phyloP scores from a whole-genome alignment of 1,140 invertebrate genomes.

The Lepidurus apus region DNA sequence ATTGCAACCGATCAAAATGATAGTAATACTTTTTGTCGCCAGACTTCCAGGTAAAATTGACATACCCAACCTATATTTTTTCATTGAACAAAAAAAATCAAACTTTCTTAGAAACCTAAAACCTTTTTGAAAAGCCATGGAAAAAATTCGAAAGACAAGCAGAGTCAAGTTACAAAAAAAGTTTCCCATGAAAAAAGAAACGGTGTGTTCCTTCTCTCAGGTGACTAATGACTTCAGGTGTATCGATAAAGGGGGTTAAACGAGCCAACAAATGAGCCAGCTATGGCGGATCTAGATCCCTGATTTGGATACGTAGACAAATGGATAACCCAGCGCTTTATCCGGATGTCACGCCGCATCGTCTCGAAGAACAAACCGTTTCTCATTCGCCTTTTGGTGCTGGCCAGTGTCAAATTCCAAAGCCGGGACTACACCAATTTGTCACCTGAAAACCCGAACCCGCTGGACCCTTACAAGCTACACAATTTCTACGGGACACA shows the following conservation, averaged over 20 bases:
- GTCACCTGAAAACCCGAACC: neutral
- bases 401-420: neutral
- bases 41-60: constrained; percentile 89
- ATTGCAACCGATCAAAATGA: constrained; percentile 76
- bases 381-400: neutral
- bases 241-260: constrained; percentile 16
- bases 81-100: neutral
- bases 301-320: constrained; percentile 15
- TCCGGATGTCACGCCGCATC: constrained; percentile 5
- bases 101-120: neutral
- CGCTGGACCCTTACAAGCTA: no score
- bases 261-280: constrained; percentile 6
- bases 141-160: neutral
- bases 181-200: neutral
- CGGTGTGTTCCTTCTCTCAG: neutral
- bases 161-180: neutral
- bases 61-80: constrained; percentile 53
- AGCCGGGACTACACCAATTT: constrained; percentile 12
- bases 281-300: constrained; percentile 15
- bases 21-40: constrained; percentile 79
- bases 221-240: neutral
- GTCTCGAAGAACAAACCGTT: neutral
- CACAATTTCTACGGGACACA: no score
- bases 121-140: neutral
- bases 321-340: constrained; percentile 1